These are phyloP conservation scores for Rhabditoides inermis DNA, from an alignment of 2,888 invertebrate species.

Conservation along the genomic window DNA sequence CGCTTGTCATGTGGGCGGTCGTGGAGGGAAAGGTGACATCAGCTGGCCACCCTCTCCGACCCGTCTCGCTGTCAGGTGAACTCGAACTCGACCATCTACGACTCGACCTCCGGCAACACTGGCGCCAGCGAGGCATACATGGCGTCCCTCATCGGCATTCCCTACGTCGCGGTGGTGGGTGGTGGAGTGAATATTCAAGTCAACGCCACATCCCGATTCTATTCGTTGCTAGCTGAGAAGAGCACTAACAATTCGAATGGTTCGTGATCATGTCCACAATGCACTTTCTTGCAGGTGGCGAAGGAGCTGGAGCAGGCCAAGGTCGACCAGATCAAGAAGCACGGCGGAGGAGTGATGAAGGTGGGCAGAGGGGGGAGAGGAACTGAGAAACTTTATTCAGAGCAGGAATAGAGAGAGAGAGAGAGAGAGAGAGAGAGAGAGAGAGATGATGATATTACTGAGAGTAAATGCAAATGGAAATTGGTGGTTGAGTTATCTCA, in stretches of 20 bases:
- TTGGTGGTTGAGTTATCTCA: neutral
- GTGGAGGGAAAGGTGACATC: slow-evolving; percentile 26
- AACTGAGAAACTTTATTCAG: too few relatives aligned
- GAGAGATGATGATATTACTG: too few relatives aligned
- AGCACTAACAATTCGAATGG: too few relatives aligned
- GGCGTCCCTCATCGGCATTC: slow-evolving; percentile 29
- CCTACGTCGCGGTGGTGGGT: slow-evolving; percentile 35
- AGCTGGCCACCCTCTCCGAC: neutral
- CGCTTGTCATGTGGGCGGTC: slow-evolving; percentile 40
- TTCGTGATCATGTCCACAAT: neutral
- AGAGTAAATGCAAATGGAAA: too few relatives aligned
- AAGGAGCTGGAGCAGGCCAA: slow-evolving; percentile 36
- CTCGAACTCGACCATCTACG: slow-evolving; percentile 35
- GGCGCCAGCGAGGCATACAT: slow-evolving; percentile 45
- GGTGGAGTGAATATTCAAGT: too few relatives aligned
- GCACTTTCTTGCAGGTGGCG: slow-evolving; percentile 26
- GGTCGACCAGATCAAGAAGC: slow-evolving; percentile 29
- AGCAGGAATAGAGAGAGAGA: too few relatives aligned
- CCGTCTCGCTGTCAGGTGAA: slow-evolving; percentile 10
- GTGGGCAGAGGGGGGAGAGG: too few relatives aligned
- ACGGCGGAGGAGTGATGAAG: slow-evolving; percentile 32
- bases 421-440: too few relatives aligned
- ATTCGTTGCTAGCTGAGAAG: too few relatives aligned
- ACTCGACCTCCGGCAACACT: slow-evolving; percentile 45
- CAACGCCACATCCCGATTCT: too few relatives aligned